These are phyloP conservation scores for Leptodactylus fuscus DNA, from an alignment of 2,113 vertebrate species.

Conservation along the genomic window DNA sequence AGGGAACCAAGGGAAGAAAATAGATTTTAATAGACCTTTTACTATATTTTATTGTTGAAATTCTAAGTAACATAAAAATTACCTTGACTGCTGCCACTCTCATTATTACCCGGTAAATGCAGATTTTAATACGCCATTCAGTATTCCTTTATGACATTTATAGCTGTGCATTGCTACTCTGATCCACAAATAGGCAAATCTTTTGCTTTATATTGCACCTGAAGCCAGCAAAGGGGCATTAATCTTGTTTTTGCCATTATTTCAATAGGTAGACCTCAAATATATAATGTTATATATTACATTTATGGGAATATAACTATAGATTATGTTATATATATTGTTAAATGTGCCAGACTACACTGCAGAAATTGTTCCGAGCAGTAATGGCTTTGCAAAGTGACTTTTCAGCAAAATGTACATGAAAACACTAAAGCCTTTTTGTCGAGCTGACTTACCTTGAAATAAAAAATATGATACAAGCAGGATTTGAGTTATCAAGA, in stretches of 20 bases:
- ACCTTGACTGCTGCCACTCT: conserved; percentile 45
- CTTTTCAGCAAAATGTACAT: conserved; percentile 36
- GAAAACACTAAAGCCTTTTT: conserved; percentile 21
- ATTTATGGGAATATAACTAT: conserved; percentile 20
- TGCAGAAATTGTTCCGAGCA: conserved; percentile 22
- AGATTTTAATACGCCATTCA: conserved; percentile 38
- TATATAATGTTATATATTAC: conserved; percentile 30
- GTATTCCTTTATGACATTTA: conserved; percentile 50
- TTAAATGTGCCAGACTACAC: conserved; percentile 10
- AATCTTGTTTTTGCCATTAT: conserved; percentile 11
- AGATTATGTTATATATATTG: conserved; percentile 30
- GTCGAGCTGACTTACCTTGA: conserved; percentile 3
- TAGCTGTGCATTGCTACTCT: conserved; percentile 3
- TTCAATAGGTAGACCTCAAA: background rate
- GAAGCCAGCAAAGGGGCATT: background rate
- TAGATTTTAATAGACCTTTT: conserved; percentile 19
- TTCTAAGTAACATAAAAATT: conserved; percentile 32
- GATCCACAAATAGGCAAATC: conserved; percentile 33
- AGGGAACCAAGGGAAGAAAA: background rate
- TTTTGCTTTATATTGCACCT: conserved; percentile 25
- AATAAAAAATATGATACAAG: conserved; percentile 22
- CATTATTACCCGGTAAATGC: conserved; percentile 37
- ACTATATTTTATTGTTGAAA: conserved; percentile 25
- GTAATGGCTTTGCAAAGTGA: conserved; percentile 22
- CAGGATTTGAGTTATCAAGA: background rate